Evolutionary conservation across 1,140 invertebrate genomes (phyloP), one percentile per base, ranked within the genome.

Genomic region (Nasonia giraulti): DNA sequence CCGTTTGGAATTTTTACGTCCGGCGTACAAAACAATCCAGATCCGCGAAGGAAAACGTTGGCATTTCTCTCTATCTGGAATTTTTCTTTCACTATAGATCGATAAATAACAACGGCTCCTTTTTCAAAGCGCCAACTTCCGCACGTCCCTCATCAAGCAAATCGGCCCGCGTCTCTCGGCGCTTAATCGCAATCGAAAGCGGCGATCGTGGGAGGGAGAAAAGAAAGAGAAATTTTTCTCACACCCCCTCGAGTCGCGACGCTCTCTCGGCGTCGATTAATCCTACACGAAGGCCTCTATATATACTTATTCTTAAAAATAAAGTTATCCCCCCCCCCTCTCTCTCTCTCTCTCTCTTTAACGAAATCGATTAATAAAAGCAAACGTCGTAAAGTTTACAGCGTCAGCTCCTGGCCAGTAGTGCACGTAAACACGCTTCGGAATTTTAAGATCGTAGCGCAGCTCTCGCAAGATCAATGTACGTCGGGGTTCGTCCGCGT

Each of bases 1-100:
- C 87, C 82, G 86, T 84, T 87, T 88, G 89, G 91, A 90, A 91
- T 91, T 91, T 91, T 91, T 90, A 89, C 88, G 85, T 85, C 82
- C 82, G 37, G 31, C 17, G 37, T 69, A 33, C 40, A 11, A n/a
- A 44, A 71, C 82, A n/a, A 27, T 62, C 17, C 47, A 50, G 10
- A 0, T 87, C 85, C 87, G 86, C 87, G 1, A 88, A 74, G 83
- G 62, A 62, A 74, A 82, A 75, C 50, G 14, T 50, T 31, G 80
- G 27, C n/a, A 55, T 73, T 55, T 80, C 33, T 37, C 23, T 75
- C 73, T 75, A 23, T 23, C 23, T 1, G 10, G 8, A 44, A 44
- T 44, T 7, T 44, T 44, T 8, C 8, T 7, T 44, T 44, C 40
- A 44, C 50, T 17, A 20, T 17, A 55, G 1, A 17, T 55, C 8